phyloP scores from a whole-genome alignment of 1,140 invertebrate species.

The Leptinotarsa defecta region DNA sequence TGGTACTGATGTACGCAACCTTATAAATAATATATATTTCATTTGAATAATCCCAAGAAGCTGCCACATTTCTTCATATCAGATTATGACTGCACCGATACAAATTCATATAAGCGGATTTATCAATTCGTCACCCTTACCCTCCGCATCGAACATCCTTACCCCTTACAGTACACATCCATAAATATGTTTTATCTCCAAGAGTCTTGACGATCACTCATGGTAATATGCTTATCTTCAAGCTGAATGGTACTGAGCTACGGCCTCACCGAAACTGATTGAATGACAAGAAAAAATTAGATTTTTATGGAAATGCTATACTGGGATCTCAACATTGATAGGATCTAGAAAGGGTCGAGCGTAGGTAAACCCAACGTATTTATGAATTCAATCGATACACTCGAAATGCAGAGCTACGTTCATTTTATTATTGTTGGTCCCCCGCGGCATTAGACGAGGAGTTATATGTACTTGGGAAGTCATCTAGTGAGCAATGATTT shows the following conservation, averaged over 20 bases:
- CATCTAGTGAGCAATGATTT: too few relatives aligned
- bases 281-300: constrained; percentile 5
- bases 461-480: too few relatives aligned
- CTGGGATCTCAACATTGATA: constrained; percentile 1
- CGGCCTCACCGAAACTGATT: constrained; percentile 1
- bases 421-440: background rate
- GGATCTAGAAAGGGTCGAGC: constrained; percentile 5
- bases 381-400: background rate
- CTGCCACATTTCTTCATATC: too few relatives aligned
- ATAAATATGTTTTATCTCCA: constrained; percentile 1
- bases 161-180: background rate
- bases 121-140: too few relatives aligned
- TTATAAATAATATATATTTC: too few relatives aligned
- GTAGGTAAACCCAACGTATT: constrained; percentile 1
- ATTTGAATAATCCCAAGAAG: too few relatives aligned
- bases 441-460: too few relatives aligned
- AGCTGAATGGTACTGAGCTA: background rate
- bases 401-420: background rate
- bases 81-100: too few relatives aligned
- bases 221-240: background rate
- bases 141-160: too few relatives aligned
- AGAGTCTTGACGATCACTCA: background rate
- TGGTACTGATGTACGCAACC: too few relatives aligned
- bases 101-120: too few relatives aligned
- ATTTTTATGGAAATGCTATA: constrained; percentile 6